These are phyloP conservation scores for Lithobates pipiens DNA, from an alignment of 2,797 vertebrate genomes.

Conservation along the genomic window DNA sequence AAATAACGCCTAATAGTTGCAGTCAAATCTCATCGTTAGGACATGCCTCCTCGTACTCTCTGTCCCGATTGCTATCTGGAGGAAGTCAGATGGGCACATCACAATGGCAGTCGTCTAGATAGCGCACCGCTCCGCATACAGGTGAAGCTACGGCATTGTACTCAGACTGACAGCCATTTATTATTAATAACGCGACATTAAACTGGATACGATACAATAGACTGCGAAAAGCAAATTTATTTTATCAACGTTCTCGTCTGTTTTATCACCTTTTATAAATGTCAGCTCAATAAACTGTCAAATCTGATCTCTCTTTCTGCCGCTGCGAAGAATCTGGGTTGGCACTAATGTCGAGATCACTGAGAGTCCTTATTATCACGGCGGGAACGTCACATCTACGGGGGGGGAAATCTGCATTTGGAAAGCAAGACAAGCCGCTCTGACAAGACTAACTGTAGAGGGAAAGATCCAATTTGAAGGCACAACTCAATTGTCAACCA, in stretches of 20 bases:
- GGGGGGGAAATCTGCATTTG: too few relatives aligned
- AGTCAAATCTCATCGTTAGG: too few relatives aligned
- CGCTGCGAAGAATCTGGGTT: not conserved
- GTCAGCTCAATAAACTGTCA: slow-evolving; percentile 47
- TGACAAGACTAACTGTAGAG: too few relatives aligned
- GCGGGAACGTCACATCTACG: not conserved
- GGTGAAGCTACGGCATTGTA: not conserved
- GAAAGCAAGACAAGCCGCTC: too few relatives aligned
- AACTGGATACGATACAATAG: slow-evolving; percentile 9
- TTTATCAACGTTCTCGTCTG: not conserved
- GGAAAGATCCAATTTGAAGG: too few relatives aligned
- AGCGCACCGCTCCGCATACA: too few relatives aligned
- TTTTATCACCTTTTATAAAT: slow-evolving; percentile 30
- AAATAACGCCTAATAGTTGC: too few relatives aligned
- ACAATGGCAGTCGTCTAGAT: too few relatives aligned
- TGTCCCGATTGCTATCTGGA: too few relatives aligned
- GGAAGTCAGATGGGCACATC: too few relatives aligned
- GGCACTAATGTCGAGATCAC: not conserved
- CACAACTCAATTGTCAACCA: too few relatives aligned
- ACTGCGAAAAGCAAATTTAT: not conserved
- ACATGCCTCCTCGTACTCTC: too few relatives aligned
- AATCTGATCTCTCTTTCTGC: slow-evolving; percentile 21
- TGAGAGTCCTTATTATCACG: not conserved
- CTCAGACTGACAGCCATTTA: slow-evolving; percentile 16
- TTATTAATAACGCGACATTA: slow-evolving; percentile 32